Base-by-base conservation (phyloP, 1,140 invertebrate species). In the Sinonovacula constricta region DNA sequence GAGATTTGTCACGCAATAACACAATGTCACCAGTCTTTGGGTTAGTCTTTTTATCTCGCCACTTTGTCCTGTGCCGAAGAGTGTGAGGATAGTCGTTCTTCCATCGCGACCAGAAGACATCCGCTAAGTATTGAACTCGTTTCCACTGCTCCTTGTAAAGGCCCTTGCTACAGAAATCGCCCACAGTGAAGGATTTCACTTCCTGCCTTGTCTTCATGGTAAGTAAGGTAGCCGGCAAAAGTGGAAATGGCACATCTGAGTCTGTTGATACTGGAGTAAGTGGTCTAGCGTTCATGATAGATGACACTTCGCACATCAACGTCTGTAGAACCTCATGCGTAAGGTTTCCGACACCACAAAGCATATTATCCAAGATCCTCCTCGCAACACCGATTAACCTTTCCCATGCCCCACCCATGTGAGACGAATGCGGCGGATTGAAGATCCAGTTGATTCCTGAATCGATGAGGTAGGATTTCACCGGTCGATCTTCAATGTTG, bases 331-430 rank as follows among this genome's bases (percentile, higher is more conserved):
- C 79, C 24, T 83, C 78, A 81, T 83, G 74, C 24, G 83, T 81
- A 12, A 87, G 59, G 26, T 81, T 70, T 24, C 81, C 69, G 18
- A 30, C 33, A 18, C 54, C 62, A 22, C 62, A 26, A 22, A 87
- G 57, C 34, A 85, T 68, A 15, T 68, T 34, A 45, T 85, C 81
- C n/a, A 86, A 76, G n/a, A 85, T 82, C 5, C 81, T 56, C 51
- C 82, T 63, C 28, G 78, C 57, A 3, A 80, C 67, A 3, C 82
- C 81, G 26, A 87, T 83, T 71, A 83, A 79, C 26, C 85, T 60
- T 53, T 87, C 86, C 86, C 83, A 87, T 14, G 75, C 68, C 18
- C 79, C 78, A 30, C 69, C 78, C 63, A 81, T 80, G 57, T 85
- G 81, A 14, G 79, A 78, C 4, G 71, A 36, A 67, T 84, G n/a